A percentile compares a stretch with the other conserved stretches of the same genome.
Conservation (phyloP, 2,797 vertebrate genomes). For the Margarornis squamiger region DNA sequence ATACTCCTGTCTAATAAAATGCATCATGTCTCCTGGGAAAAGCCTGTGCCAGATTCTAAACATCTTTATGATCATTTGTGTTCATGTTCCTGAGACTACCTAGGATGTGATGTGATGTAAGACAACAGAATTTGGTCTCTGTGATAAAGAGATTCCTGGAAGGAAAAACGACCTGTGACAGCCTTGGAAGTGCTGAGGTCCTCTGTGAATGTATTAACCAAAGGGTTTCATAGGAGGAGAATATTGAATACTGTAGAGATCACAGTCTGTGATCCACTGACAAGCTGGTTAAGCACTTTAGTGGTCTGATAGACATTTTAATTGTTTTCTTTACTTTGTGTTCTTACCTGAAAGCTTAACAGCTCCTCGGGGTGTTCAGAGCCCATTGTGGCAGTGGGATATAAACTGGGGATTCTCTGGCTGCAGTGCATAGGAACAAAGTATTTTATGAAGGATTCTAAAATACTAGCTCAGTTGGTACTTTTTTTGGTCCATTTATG, state of each 20-base stretch:
- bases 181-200: background rate
- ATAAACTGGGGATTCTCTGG: background rate
- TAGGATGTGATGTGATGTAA: background rate
- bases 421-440: background rate
- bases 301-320: background rate
- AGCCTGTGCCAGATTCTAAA: background rate
- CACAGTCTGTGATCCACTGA: background rate
- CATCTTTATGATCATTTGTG: background rate
- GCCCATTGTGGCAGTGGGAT: background rate
- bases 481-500: background rate
- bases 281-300: background rate
- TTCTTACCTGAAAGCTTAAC: constrained; percentile 2
- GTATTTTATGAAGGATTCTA: background rate
- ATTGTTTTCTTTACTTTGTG: background rate
- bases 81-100: background rate
- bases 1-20: background rate
- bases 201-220: background rate
- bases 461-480: background rate
- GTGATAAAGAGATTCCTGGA: background rate
- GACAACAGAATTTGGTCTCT: background rate
- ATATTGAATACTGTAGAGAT: background rate
- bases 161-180: background rate
- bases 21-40: background rate
- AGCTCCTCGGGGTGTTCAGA: background rate
- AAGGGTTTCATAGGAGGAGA: background rate